Evolutionary conservation across 2,113 vertebrate species (phyloP), one percentile per base, ranked within the genome.

Genomic region (Myiopsitta monachus): DNA sequence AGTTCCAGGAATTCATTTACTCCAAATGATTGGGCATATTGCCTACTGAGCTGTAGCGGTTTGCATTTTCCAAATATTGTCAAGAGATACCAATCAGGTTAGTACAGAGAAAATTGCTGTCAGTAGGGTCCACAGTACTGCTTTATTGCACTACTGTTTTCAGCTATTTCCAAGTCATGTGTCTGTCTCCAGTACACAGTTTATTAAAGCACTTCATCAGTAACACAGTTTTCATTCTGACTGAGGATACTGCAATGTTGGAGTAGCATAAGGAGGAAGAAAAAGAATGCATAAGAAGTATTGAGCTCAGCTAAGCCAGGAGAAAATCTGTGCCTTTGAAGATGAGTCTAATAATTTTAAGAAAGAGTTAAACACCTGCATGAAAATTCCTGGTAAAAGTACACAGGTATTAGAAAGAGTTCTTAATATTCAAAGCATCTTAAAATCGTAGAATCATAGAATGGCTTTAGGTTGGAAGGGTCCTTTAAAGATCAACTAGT

Each of bases 1-100:
- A 77, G 36, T 67, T 83, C 66, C 80, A 90, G 44, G 41, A 69
- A 83, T 67, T 18, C 30, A n/a, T 92, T 96, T 70, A 43, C 18
- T 92, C 23, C 14, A 63, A 73, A 21, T 77, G 59, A 90, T 38
- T 87, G 2, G 30, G 26, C 46, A 13, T 38, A 72, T 47, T 43
- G 18, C 49, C 30, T 83, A 66, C 72, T 10, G n/a, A 62, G 41
- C 23, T 72, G 10, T 11, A 64, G 21, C 27, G 64, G 67, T 84
- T 57, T 94, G 27, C 17, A 14, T 95, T 90, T 90, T 85, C 33
- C 30, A 68, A 90, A 73, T 16, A 26, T 18, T 46, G 4, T 23
- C 13, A 62, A 69, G 59, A 92, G 41, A 88, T 62, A 66, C 61
- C 10, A 66, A n/a, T 76, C 24, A 44, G 52, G 11, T 21, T 75